Evolutionary conservation across 2,113 vertebrate species (phyloP), one percentile per base, ranked within the genome.

Genomic region (Anarhynchus alexandrinus): DNA sequence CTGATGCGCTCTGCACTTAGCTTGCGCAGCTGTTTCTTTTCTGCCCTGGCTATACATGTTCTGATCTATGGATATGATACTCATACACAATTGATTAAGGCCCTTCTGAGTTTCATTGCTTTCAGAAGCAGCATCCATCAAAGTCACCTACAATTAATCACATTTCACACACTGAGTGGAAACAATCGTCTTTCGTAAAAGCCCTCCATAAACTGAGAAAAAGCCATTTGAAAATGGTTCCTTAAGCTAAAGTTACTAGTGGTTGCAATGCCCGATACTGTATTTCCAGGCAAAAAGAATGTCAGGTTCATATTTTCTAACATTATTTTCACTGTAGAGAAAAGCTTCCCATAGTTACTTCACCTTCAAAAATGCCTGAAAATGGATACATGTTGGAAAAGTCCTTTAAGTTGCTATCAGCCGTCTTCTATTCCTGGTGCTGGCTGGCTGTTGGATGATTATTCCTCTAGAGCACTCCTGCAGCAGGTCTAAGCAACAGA

Each of bases 61-160:
- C 62, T 89, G 58, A 88, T 85, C 64, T 83, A 49, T 58, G 42
- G 65, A 77, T 93, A 82, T 82, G 71, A 86, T 93, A 43, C 27
- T 80, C 81, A 88, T 62, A 58, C 66, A 88, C 73, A 85, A 61
- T 58, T 87, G 34, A 87, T 57, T 58, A 94, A 88, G 38, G 36
- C 27, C 15, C 13, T 30, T 73, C 54, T 93, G 85, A 91, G 77
- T 93, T 85, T 87, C 66, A 61, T 79, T 58, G 67, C 55, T 91
- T 91, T 80, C 64, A 90, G 62, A 82, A 93, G 62, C 82, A 76
- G 58, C 57, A 85, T 79, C 81, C 40, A 64, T 93, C 87, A 91
- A 95, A 94, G 43, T 82, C 40, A 87, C 52, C 66, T 65, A 61
- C 78, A 85, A 93, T 94, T 96, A 94, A 93, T 88, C 2, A 6